phyloP scores from a whole-genome alignment of 2,797 vertebrate species.

The Taeniopygia guttata region DNA sequence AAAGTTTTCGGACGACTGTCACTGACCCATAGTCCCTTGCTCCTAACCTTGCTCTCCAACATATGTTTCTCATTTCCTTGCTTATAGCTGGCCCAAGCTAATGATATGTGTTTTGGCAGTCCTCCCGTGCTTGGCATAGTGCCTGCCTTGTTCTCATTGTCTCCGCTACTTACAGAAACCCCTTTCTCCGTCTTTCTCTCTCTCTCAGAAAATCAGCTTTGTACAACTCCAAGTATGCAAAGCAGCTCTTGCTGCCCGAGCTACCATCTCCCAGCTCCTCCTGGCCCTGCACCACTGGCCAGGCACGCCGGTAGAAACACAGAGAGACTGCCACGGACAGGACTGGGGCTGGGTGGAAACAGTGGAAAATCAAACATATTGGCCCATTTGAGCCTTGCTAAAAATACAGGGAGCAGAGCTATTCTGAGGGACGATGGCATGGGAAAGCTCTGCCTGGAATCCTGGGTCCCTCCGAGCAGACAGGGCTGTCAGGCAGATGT shows the following conservation, averaged over 20 bases:
- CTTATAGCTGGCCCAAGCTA: constrained; percentile 81
- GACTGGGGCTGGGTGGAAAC: constrained; percentile 83
- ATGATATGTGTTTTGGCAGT: constrained; percentile 81
- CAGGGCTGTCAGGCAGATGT: constrained; percentile 73
- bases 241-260: constrained; percentile 66
- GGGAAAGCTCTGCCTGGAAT: constrained; percentile 90
- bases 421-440: constrained; percentile 92
- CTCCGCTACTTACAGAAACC: constrained; percentile 81
- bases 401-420: constrained; percentile 89
- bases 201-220: constrained; percentile 74
- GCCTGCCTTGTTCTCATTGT: constrained; percentile 85
- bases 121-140: constrained; percentile 78
- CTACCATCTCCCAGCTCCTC: constrained; percentile 70
- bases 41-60: constrained; percentile 79
- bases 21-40: constrained; percentile 81
- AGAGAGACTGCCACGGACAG: constrained; percentile 70
- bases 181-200: constrained; percentile 74
- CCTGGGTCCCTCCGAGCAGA: constrained; percentile 73
- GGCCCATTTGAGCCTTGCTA: constrained; percentile 89
- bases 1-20: constrained; percentile 77
- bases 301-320: constrained; percentile 31
- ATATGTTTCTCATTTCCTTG: constrained; percentile 85
- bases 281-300: neutral
- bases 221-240: constrained; percentile 78
- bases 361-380: constrained; percentile 97